These are phyloP conservation scores for Thelohanellus kitauei DNA, from an alignment of 30 jellyfish, hydroid and myxozoan genomes.

Conservation along the genomic window DNA sequence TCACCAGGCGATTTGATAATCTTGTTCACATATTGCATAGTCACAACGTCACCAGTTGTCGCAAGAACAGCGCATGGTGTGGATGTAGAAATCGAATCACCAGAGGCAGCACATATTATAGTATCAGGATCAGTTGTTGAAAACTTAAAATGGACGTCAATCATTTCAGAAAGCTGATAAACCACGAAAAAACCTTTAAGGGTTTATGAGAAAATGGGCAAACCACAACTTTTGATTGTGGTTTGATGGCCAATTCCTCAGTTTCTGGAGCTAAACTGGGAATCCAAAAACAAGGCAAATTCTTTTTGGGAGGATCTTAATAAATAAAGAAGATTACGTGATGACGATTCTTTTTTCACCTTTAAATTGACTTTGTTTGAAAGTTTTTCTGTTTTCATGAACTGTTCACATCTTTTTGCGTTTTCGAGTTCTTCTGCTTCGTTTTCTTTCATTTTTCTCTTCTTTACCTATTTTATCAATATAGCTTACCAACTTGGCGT, in stretches of 20 bases:
- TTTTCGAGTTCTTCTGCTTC: not conserved
- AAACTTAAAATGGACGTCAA: no score
- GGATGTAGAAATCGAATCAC: slow-evolving; percentile 27
- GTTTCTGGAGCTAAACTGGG: slow-evolving; percentile 68
- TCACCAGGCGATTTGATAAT: slow-evolving; percentile 8
- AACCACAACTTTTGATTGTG: slow-evolving; percentile 25
- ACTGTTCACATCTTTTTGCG: no score
- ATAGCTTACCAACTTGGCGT: slow-evolving; percentile 42
- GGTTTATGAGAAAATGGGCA: slow-evolving; percentile 57
- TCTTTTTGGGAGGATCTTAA: no score
- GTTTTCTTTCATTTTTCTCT: slow-evolving; percentile 18
- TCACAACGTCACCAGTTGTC: slow-evolving; percentile 46
- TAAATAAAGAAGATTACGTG: no score
- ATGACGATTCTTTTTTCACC: no score
- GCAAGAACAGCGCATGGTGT: slow-evolving; percentile 54
- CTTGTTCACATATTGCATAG: slow-evolving; percentile 51
- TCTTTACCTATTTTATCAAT: slow-evolving; percentile 18
- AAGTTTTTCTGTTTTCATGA: no score
- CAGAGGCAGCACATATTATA: slow-evolving; percentile 35
- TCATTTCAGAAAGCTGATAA: no score
- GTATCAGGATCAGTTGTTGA: not conserved
- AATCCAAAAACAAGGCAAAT: slow-evolving; percentile 61
- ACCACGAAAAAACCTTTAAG: no score
- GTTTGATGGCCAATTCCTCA: slow-evolving; percentile 16
- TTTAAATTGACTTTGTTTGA: no score